Percentiles rank a stretch among this genome's conserved stretches.
Evolutionary conservation across 2,888 invertebrate genomes (phyloP).

Genomic region (Polymixis lichenea): DNA sequence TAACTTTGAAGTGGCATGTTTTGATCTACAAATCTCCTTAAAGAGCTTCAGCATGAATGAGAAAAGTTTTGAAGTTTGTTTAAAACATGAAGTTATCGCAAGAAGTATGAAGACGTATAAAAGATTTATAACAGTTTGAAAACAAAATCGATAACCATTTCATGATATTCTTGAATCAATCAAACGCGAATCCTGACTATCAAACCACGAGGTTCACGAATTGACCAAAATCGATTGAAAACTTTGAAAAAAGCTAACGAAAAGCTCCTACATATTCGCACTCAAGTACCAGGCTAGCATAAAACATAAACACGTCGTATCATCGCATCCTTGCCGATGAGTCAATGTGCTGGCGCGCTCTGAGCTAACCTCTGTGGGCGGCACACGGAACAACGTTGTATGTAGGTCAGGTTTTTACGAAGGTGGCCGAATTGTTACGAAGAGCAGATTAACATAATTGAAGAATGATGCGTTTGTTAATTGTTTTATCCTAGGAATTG

Average conservation of each 20-base stretch:
- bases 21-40: neutral
- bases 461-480: constrained; percentile 20
- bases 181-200: neutral
- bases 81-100: neutral
- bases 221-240: neutral
- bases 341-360: constrained; percentile 65
- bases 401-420: constrained; percentile 67
- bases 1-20: neutral
- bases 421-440: constrained; percentile 47
- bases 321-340: constrained; percentile 60
- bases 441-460: constrained; percentile 34
- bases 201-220: neutral
- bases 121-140: no score
- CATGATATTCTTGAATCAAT: neutral
- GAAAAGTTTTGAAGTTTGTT: neutral
- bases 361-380: constrained; percentile 64
- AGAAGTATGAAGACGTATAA: neutral
- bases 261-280: constrained; percentile 30
- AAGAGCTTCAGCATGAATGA: neutral
- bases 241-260: constrained; percentile 2
- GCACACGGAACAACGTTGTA: constrained; percentile 62
- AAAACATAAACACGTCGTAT: constrained; percentile 45
- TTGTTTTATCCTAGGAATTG: constrained; percentile 24
- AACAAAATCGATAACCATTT: no score
- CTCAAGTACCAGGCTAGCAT: constrained; percentile 60